phyloP scores from a whole-genome alignment of 2,888 invertebrate genomes.

The Macaria notata region DNA sequence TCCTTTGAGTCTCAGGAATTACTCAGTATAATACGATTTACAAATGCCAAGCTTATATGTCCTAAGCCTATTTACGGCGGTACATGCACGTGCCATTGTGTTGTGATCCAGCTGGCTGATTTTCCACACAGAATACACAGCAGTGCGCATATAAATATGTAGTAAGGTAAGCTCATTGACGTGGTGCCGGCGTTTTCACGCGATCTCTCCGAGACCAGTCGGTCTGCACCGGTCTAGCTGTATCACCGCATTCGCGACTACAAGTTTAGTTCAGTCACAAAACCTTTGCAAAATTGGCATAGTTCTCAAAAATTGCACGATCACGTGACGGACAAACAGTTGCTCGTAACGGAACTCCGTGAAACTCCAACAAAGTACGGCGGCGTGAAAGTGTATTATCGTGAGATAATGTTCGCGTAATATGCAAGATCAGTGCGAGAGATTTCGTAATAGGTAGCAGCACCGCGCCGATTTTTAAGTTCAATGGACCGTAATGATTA shows the following conservation, averaged over 20 bases:
- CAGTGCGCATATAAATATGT: not conserved
- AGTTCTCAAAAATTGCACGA: too few species aligned
- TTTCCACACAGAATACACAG: too few species aligned
- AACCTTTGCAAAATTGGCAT: too few species aligned
- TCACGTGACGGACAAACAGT: too few species aligned
- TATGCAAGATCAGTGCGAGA: slow-evolving; percentile 7
- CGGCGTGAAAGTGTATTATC: slow-evolving; percentile 40
- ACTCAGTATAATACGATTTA: slow-evolving; percentile 31
- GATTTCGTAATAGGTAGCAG: slow-evolving; percentile 44
- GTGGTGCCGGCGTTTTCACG: slow-evolving; percentile 75
- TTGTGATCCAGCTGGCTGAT: slow-evolving; percentile 34
- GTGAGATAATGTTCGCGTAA: slow-evolving; percentile 42
- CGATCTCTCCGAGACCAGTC: slow-evolving; percentile 80
- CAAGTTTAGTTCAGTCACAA: too few species aligned
- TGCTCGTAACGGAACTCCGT: too few species aligned
- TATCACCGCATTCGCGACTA: slow-evolving; percentile 48
- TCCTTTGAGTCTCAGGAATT: slow-evolving; percentile 19
- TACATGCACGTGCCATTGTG: slow-evolving; percentile 30
- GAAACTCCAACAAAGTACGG: slow-evolving; percentile 7
- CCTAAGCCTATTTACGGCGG: slow-evolving; percentile 26
- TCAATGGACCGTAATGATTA: slow-evolving; percentile 36
- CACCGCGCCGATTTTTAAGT: slow-evolving; percentile 34
- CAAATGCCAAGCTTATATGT: slow-evolving; percentile 22
- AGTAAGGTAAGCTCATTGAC: slow-evolving; percentile 51
- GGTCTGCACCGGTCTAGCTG: slow-evolving; percentile 60